These are phyloP conservation scores for Taurulus bubalis DNA, from an alignment of 2,113 vertebrate species.

Conservation along the genomic window DNA sequence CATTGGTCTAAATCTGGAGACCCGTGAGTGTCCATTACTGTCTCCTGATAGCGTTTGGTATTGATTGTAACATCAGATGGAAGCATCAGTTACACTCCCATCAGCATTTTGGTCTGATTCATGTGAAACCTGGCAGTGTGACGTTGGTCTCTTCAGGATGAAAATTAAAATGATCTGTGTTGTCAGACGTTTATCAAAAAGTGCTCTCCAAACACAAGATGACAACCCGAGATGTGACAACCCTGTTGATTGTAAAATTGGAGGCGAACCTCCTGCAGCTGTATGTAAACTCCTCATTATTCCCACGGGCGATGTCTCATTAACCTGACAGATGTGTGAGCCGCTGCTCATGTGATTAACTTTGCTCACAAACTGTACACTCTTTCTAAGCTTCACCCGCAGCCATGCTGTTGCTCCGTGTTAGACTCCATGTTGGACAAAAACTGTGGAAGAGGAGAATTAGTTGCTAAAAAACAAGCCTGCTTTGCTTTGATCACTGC, in stretches of 20 bases:
- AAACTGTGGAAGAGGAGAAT: constrained; percentile 46
- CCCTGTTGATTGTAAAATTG: constrained; percentile 88
- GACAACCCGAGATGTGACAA: constrained; percentile 79
- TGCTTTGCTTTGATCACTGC: constrained; percentile 28
- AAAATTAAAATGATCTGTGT: not conserved
- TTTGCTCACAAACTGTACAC: constrained; percentile 80
- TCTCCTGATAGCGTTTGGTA: constrained; percentile 43
- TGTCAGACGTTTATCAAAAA: constrained; percentile 79
- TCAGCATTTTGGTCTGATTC: constrained; percentile 46
- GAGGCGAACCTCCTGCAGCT: constrained; percentile 89
- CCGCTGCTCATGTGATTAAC: constrained; percentile 80
- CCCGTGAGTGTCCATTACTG: constrained; percentile 47
- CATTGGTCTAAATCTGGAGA: constrained; percentile 54
- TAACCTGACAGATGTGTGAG: constrained; percentile 92
- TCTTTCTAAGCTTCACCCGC: constrained; percentile 85
- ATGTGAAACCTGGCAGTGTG: constrained; percentile 42
- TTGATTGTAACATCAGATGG: constrained; percentile 58
- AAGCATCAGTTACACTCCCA: constrained; percentile 45
- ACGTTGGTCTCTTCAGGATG: constrained; percentile 5
- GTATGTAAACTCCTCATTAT: constrained; percentile 91
- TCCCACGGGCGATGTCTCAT: constrained; percentile 89
- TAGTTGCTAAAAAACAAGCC: constrained; percentile 24
- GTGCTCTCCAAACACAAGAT: constrained; percentile 65
- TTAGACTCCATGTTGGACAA: constrained; percentile 77
- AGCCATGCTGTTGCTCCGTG: constrained; percentile 85